phyloP scores from a whole-genome alignment of 2,888 invertebrate species.

The Synergus japonicus region DNA sequence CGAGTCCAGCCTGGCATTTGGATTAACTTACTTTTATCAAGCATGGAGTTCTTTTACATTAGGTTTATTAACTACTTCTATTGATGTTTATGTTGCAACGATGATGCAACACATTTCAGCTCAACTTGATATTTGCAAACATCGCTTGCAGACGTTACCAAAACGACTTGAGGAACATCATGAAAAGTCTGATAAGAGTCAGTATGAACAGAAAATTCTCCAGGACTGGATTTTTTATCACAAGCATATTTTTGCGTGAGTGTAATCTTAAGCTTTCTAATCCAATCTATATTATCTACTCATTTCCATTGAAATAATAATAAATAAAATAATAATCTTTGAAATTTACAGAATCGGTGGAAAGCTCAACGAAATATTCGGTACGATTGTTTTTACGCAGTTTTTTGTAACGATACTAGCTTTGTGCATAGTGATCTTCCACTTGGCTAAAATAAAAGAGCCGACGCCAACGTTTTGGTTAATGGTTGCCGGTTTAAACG shows the following conservation, averaged over 20 bases:
- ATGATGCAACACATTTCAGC: conserved; percentile 18
- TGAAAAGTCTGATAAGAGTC: not conserved
- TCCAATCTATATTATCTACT: too few species aligned
- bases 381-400: not conserved
- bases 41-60: not conserved
- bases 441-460: not conserved
- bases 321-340: too few species aligned
- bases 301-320: too few species aligned
- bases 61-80: not conserved
- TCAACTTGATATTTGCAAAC: conserved; percentile 10
- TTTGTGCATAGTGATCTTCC: not conserved
- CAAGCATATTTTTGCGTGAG: not conserved
- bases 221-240: not conserved
- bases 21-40: conserved; percentile 11
- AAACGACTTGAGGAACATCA: not conserved
- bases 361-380: not conserved
- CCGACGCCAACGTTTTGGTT: not conserved
- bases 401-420: not conserved
- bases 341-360: not conserved
- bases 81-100: not conserved
- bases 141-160: not conserved
- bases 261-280: not conserved
- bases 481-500: not conserved
- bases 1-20: not conserved
- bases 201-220: not conserved